phyloP scores from a whole-genome alignment of 2,888 invertebrate genomes.

The Crocallis elinguaria region DNA sequence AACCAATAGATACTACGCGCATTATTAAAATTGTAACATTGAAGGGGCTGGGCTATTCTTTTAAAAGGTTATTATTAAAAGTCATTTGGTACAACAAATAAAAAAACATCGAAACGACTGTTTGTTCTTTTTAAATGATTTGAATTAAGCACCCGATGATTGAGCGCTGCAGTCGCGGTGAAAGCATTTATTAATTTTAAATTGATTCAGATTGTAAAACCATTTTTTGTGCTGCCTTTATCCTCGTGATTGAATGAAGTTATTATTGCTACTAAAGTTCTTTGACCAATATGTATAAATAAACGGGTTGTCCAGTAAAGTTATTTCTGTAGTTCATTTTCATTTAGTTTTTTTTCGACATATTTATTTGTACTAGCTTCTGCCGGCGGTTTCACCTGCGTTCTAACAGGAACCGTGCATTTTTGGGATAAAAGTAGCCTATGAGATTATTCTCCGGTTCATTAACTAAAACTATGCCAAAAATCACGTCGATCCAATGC shows the following conservation, averaged over 20 bases:
- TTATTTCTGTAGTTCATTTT: too few relatives aligned
- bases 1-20: slow-evolving; percentile 24
- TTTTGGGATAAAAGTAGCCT: too few relatives aligned
- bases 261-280: slow-evolving; percentile 43
- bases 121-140: slow-evolving; percentile 54
- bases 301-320: neutral
- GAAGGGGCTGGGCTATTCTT: slow-evolving; percentile 50
- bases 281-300: neutral
- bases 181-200: slow-evolving; percentile 57
- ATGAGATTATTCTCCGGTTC: too few relatives aligned
- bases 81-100: slow-evolving; percentile 54
- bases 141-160: slow-evolving; percentile 50
- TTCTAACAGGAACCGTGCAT: too few relatives aligned
- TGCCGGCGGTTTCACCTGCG: too few relatives aligned
- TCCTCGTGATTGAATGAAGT: slow-evolving; percentile 50
- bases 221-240: slow-evolving; percentile 43
- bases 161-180: slow-evolving; percentile 51
- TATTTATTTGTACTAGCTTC: too few relatives aligned
- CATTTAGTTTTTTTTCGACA: too few relatives aligned
- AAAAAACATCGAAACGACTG: slow-evolving; percentile 53
- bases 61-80: slow-evolving; percentile 60
- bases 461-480: too few relatives aligned
- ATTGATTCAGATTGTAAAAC: slow-evolving; percentile 54
- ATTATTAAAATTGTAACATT: slow-evolving; percentile 44
- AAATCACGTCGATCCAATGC: too few relatives aligned